Evolutionary conservation across 2,888 invertebrate genomes (phyloP), one percentile per base, ranked within the genome.

Genomic region (Apantesis nais): DNA sequence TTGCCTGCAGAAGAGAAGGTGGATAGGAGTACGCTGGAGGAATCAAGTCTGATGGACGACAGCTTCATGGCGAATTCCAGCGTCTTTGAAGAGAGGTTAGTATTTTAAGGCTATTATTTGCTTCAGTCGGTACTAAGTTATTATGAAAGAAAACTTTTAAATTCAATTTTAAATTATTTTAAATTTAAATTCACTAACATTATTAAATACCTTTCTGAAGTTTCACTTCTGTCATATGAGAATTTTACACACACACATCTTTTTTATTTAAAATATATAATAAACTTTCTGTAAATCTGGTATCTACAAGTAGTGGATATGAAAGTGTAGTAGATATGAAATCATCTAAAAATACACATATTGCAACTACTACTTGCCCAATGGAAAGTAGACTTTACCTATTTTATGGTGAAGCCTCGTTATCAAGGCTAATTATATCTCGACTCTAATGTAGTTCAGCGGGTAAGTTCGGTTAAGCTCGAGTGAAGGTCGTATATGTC

Each of bases 41-140:
- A 91, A 52, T 80, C 85, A 55, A 90, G 89, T 68, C 74, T 88
- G 31, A 77, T 88, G 1, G 92, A 92, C 65, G 93, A 93, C 64
- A 89, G 89, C 25, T 89, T 89, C 67, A 88, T 90, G 75, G 90
- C 87, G 74, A 90, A 85, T 60, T 91, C 92, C 7, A 88, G 89
- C 25, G 85, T 90, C 25, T 94, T 88, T 77, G 94, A 94, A 19
- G 94, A 94, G 60, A 93, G 93, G 94, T 94, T 0, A 88, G 92
- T 86, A 39, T 16, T 52, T 31, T 34, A 34, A 16, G 9, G 22
- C 14, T 41, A 14, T 41, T 63, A 39, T 62, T 31, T 62, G n/a
- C 22, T 61, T 0, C 22, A 41, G 12, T 41, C 14, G 14, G 0
- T 11, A 2, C 22, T 37, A 62, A n/a, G n/a, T n/a, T n/a, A n/a